phyloP scores from a whole-genome alignment of 2,888 invertebrate genomes.

The Plagodis pulveraria region DNA sequence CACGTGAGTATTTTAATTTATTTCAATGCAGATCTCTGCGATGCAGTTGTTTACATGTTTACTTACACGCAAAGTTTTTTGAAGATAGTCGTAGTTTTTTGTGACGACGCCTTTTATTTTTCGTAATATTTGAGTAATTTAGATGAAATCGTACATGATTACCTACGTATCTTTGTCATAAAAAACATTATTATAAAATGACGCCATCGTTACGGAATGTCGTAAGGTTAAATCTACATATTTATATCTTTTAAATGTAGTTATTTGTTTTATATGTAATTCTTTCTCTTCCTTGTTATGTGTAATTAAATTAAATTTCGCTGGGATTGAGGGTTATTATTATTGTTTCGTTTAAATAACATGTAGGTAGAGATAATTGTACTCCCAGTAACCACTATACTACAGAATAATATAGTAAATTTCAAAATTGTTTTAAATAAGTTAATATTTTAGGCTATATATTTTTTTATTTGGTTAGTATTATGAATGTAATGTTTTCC shows the following conservation, averaged over 20 bases:
- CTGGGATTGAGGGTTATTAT: background rate
- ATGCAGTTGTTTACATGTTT: conserved; percentile 46
- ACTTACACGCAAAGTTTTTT: conserved; percentile 35
- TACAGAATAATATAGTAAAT: no score
- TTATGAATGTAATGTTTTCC: no score
- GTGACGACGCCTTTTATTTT: conserved; percentile 4
- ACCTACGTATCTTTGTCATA: background rate
- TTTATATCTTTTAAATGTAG: background rate
- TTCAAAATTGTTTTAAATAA: no score
- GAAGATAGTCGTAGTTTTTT: conserved; percentile 19
- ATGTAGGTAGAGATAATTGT: no score
- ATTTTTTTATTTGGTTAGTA: no score
- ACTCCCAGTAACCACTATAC: background rate
- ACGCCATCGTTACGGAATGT: conserved; percentile 16
- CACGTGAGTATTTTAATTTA: conserved; percentile 44
- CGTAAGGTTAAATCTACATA: conserved; percentile 4
- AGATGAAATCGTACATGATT: background rate
- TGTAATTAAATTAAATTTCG: background rate
- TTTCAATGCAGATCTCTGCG: conserved; percentile 29
- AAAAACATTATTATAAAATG: conserved; percentile 5
- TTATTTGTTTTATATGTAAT: background rate
- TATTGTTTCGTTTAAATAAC: background rate
- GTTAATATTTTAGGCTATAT: no score
- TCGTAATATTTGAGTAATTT: background rate
- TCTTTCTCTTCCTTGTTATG: background rate